Conservation (phyloP, 2,113 vertebrate species). For the Acrocephalus arundinaceus region DNA sequence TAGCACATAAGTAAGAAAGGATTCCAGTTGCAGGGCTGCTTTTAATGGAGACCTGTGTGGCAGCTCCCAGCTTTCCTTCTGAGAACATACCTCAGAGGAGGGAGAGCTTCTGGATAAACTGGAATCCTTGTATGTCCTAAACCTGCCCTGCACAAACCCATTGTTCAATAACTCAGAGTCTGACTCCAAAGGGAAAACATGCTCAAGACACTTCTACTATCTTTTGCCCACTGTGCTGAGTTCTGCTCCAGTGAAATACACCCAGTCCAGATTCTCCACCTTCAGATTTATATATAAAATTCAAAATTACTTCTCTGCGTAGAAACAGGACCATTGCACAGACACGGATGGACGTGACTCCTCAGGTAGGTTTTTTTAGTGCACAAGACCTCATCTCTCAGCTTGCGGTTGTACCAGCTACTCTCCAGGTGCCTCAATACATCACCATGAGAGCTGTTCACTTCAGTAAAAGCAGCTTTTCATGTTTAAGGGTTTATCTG, state of each 20-base stretch:
- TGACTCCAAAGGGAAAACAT: not conserved
- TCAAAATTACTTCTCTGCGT: not conserved
- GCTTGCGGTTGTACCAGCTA: not conserved
- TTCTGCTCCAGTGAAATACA: not conserved
- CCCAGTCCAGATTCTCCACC: not conserved
- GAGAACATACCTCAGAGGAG: accelerated
- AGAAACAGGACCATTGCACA: not conserved
- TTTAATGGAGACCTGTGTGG: accelerated
- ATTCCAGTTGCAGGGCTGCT: not conserved
- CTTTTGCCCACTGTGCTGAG: not conserved
- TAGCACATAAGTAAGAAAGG: not conserved
- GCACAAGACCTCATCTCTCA: not conserved
- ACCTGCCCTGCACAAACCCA: not conserved
- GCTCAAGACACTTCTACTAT: not conserved
- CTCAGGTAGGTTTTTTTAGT: not conserved
- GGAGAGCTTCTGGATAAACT: accelerated
- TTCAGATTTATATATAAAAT: not conserved
- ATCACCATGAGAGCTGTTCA: not conserved
- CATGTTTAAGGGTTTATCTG: not conserved
- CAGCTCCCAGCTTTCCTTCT: not conserved
- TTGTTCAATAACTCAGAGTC: not conserved
- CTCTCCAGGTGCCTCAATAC: not conserved
- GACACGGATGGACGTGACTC: accelerated
- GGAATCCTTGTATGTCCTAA: not conserved
- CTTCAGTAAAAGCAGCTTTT: not conserved